Base-by-base conservation (phyloP, 1,140 invertebrate species). In the Drosophila yakuba region DNA sequence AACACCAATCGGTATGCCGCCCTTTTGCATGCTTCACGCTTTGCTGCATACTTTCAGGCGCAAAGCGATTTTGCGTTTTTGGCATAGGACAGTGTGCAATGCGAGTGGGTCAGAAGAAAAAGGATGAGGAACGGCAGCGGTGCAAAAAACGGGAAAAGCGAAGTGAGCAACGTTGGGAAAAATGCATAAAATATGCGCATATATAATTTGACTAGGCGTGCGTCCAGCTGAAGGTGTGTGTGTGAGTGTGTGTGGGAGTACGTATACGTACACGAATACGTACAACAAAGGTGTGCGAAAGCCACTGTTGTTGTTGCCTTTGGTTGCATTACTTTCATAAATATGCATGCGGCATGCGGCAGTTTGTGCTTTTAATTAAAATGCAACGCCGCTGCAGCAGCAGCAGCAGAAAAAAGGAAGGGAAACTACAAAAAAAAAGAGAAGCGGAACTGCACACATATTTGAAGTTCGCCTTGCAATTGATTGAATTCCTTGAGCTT, bases 181-280 rank as follows among this genome's bases (percentile, higher is more conserved):
- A 88, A 83, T 88, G 76, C 83, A 89, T 83, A 77, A 88, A 83
- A 89, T 88, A 88, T 88, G 83, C 83, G 79, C 83, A 88, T 88
- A 89, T 88, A 77, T 88, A 80, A 88, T 88, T 79, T 62, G 79
- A 83, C 83, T 88, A 86, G 82, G 83, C 84, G 71, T 80, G 79
- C 80, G 80, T 78, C 76, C 72, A 77, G 52, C 78, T 56, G 64
- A 56, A 63, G 45, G 66, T 32, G n/a, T 62, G 66, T 51, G 43
- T 63, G 58, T 58, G 56, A 51, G 56, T 68, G 44, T 38, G 52
- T 60, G 63, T 45, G 43, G 0, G 32, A 6, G 28, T 23, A 10
- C 4, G 58, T 28, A 7, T 73, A 74, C 43, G 43, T 63, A 50
- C 50, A 56, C 71, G 38, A 14, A 35, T 32, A 52, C 14, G 54